A percentile compares a stretch with the other conserved stretches of the same genome.
These are phyloP conservation scores for Drosophila tani DNA, from an alignment of 1,140 invertebrate species.

Conservation along the genomic window DNA sequence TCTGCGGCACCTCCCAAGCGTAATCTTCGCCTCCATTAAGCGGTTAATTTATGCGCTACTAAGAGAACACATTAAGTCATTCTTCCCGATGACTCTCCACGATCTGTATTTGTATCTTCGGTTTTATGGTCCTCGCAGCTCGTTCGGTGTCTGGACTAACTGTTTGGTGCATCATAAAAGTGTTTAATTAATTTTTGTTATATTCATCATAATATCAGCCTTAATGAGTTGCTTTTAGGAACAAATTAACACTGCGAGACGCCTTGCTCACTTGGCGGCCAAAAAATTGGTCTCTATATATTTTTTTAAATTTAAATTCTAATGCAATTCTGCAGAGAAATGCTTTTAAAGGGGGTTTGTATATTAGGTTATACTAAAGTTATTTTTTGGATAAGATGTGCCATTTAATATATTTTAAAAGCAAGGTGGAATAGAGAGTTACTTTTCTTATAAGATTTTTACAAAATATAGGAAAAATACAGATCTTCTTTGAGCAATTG, in stretches of 20 bases:
- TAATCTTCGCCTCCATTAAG: slow-evolving; percentile 40
- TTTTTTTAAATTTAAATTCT: slow-evolving; percentile 9
- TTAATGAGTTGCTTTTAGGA: slow-evolving; percentile 57
- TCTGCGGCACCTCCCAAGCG: slow-evolving; percentile 26
- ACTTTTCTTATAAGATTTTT: too few relatives aligned
- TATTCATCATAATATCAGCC: slow-evolving; percentile 49
- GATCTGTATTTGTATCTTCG: slow-evolving; percentile 32
- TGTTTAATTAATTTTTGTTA: slow-evolving; percentile 56
- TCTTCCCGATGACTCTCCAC: slow-evolving; percentile 33
- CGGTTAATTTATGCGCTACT: slow-evolving; percentile 49
- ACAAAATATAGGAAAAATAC: too few relatives aligned
- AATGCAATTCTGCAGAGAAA: slow-evolving; percentile 1
- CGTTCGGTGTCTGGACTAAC: slow-evolving; percentile 26
- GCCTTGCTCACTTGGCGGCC: slow-evolving; percentile 14
- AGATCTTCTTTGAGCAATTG: too few relatives aligned
- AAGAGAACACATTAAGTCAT: slow-evolving; percentile 39
- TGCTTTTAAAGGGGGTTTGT: neutral
- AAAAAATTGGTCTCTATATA: slow-evolving; percentile 1
- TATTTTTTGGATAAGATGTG: neutral
- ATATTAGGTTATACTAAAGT: neutral
- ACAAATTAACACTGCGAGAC: slow-evolving; percentile 38
- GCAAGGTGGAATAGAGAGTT: too few relatives aligned
- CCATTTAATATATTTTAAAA: neutral
- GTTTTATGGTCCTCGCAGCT: slow-evolving; percentile 35
- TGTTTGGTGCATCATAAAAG: slow-evolving; percentile 59